Base-by-base conservation (phyloP, 2,888 invertebrate species). In the Plagodis pulveraria region DNA sequence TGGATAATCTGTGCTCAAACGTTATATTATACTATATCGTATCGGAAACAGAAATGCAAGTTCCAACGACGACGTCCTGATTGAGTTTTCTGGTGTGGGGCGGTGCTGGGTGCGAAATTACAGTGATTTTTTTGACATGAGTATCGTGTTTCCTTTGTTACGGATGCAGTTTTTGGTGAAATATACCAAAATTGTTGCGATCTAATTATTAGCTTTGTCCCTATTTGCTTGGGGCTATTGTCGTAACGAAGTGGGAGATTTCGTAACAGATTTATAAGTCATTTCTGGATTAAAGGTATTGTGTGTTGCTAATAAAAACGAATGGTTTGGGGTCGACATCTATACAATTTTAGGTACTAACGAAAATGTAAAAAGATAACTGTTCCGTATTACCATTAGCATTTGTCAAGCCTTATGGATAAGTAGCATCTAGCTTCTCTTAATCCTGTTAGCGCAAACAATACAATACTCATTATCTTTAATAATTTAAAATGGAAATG, bases 1-100 rank as follows among this genome's bases (percentile, higher is more conserved):
- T 92, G 91, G 91, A 90, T 92, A 92, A 92, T 92, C 91, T 91
- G 87, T 90, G 83, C 83, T 91, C 91, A 91, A 91, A 91, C 80
- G 90, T 76, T 87, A 89, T 86, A 87, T 84, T 85, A 87, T 86
- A 86, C 84, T 85, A 87, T 88, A 84, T 80, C 85, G 89, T 91
- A 91, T 91, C 91, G 91, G 90, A 91, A 91, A 89, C 90, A 88
- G 90, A 90, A 90, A 87, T 86, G 81, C 85, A 85, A 86, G 86
- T 82, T 81, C 81, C 83, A 68, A 22, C 22, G 22, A 22, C 22
- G 22, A 81, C 76, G 79, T 87, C 77, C 86, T 91, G 91, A 91
- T 91, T 90, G 86, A 87, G 89, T 89, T 86, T 83, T 83, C 86
- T 86, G 81, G 77, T 78, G 69, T 73, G 71, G 85, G 90, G 89